These are phyloP conservation scores for Rutpela maculata DNA, from an alignment of 2,888 invertebrate genomes.

Conservation along the genomic window DNA sequence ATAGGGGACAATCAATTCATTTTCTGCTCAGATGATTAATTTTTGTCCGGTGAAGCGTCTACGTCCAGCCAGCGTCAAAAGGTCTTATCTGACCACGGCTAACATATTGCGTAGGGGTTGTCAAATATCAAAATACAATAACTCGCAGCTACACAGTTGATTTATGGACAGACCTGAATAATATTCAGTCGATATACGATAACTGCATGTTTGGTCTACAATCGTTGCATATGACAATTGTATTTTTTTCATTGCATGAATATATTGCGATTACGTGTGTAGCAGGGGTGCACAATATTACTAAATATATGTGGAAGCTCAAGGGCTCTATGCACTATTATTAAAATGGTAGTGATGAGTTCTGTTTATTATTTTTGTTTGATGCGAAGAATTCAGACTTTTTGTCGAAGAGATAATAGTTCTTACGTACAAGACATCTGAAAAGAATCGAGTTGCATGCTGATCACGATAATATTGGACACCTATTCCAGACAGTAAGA, in stretches of 20 bases:
- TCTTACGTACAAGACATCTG: too few relatives aligned
- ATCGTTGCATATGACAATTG: conserved; percentile 69
- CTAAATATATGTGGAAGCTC: background rate
- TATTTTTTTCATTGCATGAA: conserved; percentile 68
- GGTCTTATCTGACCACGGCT: conserved; percentile 64
- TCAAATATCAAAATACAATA: conserved; percentile 72
- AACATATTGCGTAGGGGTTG: conserved; percentile 71
- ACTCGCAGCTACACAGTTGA: conserved; percentile 61
- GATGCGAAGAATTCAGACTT: too few relatives aligned
- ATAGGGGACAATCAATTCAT: conserved; percentile 49
- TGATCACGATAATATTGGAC: too few relatives aligned
- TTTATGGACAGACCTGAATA: conserved; percentile 49
- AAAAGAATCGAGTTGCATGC: too few relatives aligned
- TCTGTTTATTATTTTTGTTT: too few relatives aligned
- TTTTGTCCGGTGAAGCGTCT: conserved; percentile 55
- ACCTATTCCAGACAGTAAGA: too few relatives aligned
- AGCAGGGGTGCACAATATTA: conserved; percentile 57
- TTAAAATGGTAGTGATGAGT: conserved; percentile 20
- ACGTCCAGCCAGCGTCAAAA: conserved; percentile 47
- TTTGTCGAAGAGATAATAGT: too few relatives aligned
- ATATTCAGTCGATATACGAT: conserved; percentile 52
- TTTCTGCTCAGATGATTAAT: conserved; percentile 55
- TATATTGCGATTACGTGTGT: conserved; percentile 64
- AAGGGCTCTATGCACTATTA: background rate
- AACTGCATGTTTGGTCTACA: conserved; percentile 60